These are phyloP conservation scores for Peromyscus nudipes DNA, from an alignment of 2,797 vertebrate genomes.

Conservation along the genomic window DNA sequence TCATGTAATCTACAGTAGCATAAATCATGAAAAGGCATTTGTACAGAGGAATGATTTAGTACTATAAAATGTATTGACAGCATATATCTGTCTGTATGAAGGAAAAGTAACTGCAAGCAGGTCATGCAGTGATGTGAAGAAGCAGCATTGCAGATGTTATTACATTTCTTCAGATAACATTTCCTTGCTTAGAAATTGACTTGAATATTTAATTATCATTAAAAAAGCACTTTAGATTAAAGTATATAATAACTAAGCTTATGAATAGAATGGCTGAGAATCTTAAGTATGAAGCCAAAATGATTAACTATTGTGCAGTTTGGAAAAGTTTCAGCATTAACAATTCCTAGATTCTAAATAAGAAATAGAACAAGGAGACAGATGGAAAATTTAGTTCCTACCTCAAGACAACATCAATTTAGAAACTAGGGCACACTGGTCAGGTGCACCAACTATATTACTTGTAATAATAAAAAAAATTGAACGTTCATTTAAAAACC, in stretches of 20 bases:
- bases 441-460: not conserved
- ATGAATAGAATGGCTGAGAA: not conserved
- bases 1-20: slow-evolving; percentile 55
- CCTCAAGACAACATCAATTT: slow-evolving; percentile 8
- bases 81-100: slow-evolving; percentile 27
- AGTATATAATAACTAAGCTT: slow-evolving; percentile 34
- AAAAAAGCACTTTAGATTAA: slow-evolving; percentile 67
- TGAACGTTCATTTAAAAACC: not conserved
- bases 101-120: slow-evolving; percentile 61
- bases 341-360: slow-evolving; percentile 43
- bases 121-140: slow-evolving; percentile 36
- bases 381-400: slow-evolving; percentile 43
- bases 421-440: not conserved
- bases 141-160: slow-evolving; percentile 55
- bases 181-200: slow-evolving; percentile 58
- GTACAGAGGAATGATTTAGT: slow-evolving; percentile 60
- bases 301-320: slow-evolving; percentile 26
- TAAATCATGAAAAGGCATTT: slow-evolving; percentile 64
- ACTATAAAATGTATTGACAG: slow-evolving; percentile 66
- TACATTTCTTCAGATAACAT: slow-evolving; percentile 61
- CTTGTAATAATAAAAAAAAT: not conserved
- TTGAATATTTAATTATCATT: slow-evolving; percentile 72
- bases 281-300: slow-evolving; percentile 40
- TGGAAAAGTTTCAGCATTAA: slow-evolving; percentile 23
- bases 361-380: slow-evolving; percentile 26